phyloP scores from a whole-genome alignment of 2,113 vertebrate species.

The Tachycineta bicolor region DNA sequence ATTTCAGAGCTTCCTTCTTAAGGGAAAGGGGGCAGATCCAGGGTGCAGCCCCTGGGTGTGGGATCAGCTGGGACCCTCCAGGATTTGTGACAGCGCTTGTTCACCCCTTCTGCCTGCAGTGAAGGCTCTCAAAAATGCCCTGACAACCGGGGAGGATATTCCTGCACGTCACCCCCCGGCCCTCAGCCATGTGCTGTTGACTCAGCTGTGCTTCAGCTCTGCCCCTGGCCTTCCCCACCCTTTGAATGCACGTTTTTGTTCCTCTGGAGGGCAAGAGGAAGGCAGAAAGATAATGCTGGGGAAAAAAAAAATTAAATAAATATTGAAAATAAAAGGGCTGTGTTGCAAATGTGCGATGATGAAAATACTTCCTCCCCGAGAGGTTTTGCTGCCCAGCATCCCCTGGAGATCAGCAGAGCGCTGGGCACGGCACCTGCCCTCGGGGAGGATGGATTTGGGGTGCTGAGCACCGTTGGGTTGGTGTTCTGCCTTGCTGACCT shows the following conservation, averaged over 20 bases:
- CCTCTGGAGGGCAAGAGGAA: conserved; percentile 36
- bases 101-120: background rate
- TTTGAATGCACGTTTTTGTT: background rate
- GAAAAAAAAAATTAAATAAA: background rate
- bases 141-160: background rate
- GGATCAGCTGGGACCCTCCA: background rate
- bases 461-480: fast-evolving
- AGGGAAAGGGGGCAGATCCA: background rate
- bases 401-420: background rate
- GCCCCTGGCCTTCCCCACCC: conserved; percentile 7
- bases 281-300: conserved; percentile 36
- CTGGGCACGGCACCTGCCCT: background rate
- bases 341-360: conserved; percentile 46
- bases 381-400: background rate
- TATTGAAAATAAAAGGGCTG: background rate
- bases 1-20: background rate
- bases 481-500: background rate
- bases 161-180: background rate
- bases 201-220: conserved; percentile 35
- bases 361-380: conserved; percentile 52
- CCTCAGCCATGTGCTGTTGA: conserved; percentile 12
- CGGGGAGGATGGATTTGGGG: background rate
- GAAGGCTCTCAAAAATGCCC: background rate
- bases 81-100: background rate
- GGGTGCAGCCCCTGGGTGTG: fast-evolving